Conservation (phyloP, 2,113 vertebrate genomes). For the Phaetusa simplex region DNA sequence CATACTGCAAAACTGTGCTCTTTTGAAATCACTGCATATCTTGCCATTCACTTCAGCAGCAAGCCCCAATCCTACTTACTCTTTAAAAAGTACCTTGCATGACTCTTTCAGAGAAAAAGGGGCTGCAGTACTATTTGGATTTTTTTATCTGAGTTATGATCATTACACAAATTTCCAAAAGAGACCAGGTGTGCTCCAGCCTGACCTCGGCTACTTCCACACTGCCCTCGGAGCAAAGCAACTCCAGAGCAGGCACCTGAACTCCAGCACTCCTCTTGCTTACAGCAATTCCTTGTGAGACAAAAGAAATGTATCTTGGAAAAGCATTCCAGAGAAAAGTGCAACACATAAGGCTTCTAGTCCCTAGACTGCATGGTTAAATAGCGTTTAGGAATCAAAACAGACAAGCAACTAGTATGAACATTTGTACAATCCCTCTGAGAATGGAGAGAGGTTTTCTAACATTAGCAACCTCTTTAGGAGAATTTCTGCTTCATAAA, state of each 20-base stretch:
- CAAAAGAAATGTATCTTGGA: not conserved
- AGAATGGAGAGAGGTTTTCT: conserved; percentile 22
- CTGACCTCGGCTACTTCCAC: not conserved
- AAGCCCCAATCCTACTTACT: not conserved
- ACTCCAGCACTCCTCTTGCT: not conserved
- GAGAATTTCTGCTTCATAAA: conserved; percentile 19
- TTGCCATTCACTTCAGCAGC: not conserved
- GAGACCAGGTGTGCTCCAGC: not conserved
- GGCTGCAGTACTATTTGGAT: not conserved
- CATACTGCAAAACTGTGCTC: not conserved
- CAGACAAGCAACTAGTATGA: conserved; percentile 20
- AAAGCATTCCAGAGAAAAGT: not conserved
- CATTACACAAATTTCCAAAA: not conserved
- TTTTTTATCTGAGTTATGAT: not conserved
- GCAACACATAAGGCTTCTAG: not conserved
- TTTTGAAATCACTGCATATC: not conserved
- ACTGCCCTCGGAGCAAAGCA: not conserved
- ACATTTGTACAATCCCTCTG: conserved; percentile 17
- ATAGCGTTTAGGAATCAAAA: conserved; percentile 44
- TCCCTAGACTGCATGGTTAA: conserved; percentile 30
- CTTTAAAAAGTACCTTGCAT: not conserved
- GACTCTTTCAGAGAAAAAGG: not conserved
- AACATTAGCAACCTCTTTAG: conserved; percentile 33
- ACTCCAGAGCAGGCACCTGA: not conserved
- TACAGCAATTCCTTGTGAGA: not conserved